phyloP scores from a whole-genome alignment of 2,797 vertebrate genomes.

The Halcyon leucocephala region DNA sequence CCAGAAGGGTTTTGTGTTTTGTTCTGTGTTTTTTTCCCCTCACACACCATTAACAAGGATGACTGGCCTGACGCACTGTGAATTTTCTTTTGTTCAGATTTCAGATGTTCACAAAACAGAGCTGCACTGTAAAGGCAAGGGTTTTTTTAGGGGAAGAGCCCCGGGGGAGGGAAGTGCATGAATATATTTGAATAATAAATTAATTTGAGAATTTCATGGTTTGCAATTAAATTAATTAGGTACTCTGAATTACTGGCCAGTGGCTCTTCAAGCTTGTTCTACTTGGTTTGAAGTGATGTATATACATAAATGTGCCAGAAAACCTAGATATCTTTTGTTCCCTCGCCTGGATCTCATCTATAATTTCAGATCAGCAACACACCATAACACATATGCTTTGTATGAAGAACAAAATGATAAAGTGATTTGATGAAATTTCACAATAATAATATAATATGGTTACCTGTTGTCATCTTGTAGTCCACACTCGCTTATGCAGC shows the following conservation, averaged over 20 bases:
- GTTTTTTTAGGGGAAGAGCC: background rate
- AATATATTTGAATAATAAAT: conserved; percentile 68
- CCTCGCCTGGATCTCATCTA: background rate
- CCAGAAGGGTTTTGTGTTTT: background rate
- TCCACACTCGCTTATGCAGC: background rate
- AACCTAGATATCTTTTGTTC: background rate
- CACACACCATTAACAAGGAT: background rate
- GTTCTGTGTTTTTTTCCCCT: background rate
- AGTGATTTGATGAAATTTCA: background rate
- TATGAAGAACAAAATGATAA: background rate
- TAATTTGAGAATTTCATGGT: conserved; percentile 37
- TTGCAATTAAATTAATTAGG: conserved; percentile 58
- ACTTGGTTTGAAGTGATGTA: background rate
- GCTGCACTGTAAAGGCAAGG: background rate
- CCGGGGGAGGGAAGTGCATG: background rate
- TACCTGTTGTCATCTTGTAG: background rate
- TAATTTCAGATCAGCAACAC: background rate
- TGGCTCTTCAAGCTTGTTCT: conserved; percentile 19
- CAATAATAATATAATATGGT: background rate
- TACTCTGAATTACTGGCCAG: conserved; percentile 22
- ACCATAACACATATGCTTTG: background rate
- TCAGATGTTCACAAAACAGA: conserved; percentile 20
- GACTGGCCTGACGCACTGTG: background rate
- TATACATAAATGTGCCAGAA: background rate
- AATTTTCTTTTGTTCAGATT: background rate